Percentiles rank a stretch among this genome's conserved stretches.
These are phyloP conservation scores for Escarpia spicata DNA, from an alignment of 2,888 invertebrate genomes.

Conservation along the genomic window DNA sequence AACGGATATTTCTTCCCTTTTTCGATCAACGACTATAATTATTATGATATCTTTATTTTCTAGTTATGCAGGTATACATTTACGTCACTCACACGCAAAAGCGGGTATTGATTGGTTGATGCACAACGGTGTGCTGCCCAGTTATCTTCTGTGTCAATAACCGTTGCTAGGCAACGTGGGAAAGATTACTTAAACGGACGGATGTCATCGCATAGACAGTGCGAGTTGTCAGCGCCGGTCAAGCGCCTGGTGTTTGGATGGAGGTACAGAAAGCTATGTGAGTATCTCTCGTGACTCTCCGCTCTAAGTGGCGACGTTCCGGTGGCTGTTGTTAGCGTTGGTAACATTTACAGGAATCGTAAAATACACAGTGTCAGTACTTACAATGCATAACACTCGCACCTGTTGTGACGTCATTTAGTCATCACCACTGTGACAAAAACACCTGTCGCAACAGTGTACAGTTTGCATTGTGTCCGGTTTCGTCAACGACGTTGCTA, in stretches of 20 bases:
- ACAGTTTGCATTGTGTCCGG: not conserved
- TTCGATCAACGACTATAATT: not conserved
- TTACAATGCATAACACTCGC: not conserved
- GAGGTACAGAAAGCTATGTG: not conserved
- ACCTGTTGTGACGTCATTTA: not conserved
- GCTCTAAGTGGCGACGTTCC: too few species aligned
- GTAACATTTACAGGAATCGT: not conserved
- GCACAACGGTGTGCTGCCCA: not conserved
- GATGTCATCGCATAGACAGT: not conserved
- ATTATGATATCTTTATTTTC: not conserved
- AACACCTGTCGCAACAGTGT: not conserved
- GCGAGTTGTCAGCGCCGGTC: not conserved
- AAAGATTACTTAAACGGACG: constrained; percentile 10
- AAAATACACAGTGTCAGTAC: not conserved
- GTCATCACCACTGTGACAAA: not conserved
- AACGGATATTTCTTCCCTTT: too few species aligned
- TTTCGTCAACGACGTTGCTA: not conserved
- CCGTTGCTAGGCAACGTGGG: not conserved
- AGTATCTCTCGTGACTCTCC: not conserved
- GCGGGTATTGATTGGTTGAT: not conserved
- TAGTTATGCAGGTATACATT: not conserved
- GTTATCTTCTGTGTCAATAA: not conserved
- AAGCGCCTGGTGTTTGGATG: not conserved
- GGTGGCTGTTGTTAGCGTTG: not conserved
- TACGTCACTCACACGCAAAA: not conserved